Evolutionary conservation across 2,113 vertebrate genomes (phyloP).

Genomic region (Oreocharis arfaki): DNA sequence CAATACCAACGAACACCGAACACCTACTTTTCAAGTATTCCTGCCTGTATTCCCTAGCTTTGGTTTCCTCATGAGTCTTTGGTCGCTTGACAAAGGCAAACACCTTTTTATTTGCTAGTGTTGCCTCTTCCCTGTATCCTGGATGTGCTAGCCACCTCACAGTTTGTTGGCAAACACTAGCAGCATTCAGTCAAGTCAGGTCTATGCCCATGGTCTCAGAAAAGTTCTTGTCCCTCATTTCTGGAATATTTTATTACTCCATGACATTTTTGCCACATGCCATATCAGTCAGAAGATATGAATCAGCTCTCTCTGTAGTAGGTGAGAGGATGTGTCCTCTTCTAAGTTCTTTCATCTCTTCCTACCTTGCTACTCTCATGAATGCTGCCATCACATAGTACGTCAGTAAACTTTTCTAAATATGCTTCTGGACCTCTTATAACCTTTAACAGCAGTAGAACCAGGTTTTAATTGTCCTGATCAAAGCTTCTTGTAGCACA

Average conservation of each 20-base stretch:
- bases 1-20: neutral
- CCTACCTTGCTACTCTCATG: neutral
- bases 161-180: neutral
- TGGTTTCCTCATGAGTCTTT: neutral
- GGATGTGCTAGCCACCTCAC: neutral
- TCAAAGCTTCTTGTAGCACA: neutral
- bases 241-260: neutral
- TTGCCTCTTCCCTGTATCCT: neutral
- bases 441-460: neutral
- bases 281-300: neutral
- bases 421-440: neutral
- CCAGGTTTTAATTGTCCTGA: neutral
- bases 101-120: neutral
- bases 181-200: neutral
- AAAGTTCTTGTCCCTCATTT: neutral
- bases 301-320: neutral
- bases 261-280: fast-evolving
- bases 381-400: neutral
- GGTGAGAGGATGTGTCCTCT: neutral
- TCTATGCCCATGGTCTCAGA: neutral
- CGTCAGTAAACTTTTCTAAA: neutral
- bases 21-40: neutral
- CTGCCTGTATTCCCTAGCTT: neutral
- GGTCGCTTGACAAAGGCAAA: neutral
- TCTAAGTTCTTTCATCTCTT: neutral